phyloP scores from a whole-genome alignment of 1,140 invertebrate species.

The Drosophila arizonae region DNA sequence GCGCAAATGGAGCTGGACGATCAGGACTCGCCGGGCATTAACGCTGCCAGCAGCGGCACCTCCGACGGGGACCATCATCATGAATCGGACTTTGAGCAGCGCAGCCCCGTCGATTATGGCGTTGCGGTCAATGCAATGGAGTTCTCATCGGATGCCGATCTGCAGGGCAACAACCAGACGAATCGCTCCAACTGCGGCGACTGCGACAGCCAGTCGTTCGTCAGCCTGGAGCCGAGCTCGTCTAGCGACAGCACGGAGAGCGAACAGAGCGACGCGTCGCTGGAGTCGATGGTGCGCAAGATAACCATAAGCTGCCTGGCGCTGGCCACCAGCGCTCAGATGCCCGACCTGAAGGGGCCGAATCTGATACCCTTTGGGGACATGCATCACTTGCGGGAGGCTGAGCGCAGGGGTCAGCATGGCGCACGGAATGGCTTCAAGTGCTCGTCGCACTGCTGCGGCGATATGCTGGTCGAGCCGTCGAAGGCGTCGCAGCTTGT shows the following conservation, averaged over 20 bases:
- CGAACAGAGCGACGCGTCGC: constrained; percentile 57
- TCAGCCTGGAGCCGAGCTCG: constrained; percentile 35
- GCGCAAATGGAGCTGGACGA: background rate
- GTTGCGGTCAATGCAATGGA: constrained; percentile 22
- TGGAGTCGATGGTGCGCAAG: constrained; percentile 60
- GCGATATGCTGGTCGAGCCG: constrained; percentile 46
- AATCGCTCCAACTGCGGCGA: constrained; percentile 15
- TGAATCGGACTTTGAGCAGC: constrained; percentile 33
- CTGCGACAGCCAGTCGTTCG: constrained; percentile 46
- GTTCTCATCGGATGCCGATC: constrained; percentile 54
- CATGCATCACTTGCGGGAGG: constrained; percentile 61
- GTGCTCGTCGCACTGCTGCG: constrained; percentile 45
- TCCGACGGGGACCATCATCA: constrained; percentile 52
- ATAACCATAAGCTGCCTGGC: constrained; percentile 59
- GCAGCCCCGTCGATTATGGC: background rate
- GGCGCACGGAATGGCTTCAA: constrained; percentile 46
- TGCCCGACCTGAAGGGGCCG: constrained; percentile 55
- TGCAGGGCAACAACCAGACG: constrained; percentile 23
- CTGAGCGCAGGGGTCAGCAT: constrained; percentile 34
- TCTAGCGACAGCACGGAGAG: constrained; percentile 45
- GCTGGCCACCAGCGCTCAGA: constrained; percentile 47
- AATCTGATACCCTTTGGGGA: constrained; percentile 70
- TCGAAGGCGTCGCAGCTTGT: constrained; percentile 4
- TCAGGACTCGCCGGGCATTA: background rate
- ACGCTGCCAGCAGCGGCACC: constrained; percentile 40